Conservation (phyloP, 2,888 invertebrate genomes). For the Selenia dentaria region DNA sequence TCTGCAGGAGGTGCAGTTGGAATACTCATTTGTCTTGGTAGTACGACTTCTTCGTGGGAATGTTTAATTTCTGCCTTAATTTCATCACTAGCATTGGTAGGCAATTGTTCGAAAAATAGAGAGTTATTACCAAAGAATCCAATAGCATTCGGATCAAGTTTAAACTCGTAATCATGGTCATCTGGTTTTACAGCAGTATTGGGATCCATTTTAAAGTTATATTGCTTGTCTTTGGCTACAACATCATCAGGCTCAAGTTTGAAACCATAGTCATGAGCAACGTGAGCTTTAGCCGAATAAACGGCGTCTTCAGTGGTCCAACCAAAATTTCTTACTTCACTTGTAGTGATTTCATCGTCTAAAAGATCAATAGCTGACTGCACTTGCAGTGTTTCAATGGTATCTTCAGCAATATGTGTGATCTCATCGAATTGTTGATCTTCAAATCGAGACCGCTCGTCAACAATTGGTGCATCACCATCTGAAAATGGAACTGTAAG, state of each 20-base stretch:
- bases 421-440: slow-evolving; percentile 54
- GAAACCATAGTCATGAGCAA: slow-evolving; percentile 13
- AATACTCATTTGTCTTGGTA: slow-evolving; percentile 52
- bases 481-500: slow-evolving; percentile 60
- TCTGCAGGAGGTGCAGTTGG: slow-evolving; percentile 65
- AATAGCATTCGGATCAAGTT: slow-evolving; percentile 45
- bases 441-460: slow-evolving; percentile 41
- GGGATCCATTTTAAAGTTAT: background rate
- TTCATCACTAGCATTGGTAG: slow-evolving; percentile 65
- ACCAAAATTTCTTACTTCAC: slow-evolving; percentile 44
- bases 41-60: slow-evolving; percentile 51
- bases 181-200: slow-evolving; percentile 1
- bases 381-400: slow-evolving; percentile 62
- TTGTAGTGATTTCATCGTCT: slow-evolving; percentile 39
- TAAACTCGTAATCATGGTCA: slow-evolving; percentile 49
- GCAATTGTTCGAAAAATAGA: slow-evolving; percentile 56
- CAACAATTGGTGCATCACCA: slow-evolving; percentile 30
- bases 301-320: slow-evolving; percentile 49
- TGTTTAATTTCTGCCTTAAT: slow-evolving; percentile 62
- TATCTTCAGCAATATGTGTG: slow-evolving; percentile 64
- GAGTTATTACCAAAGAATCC: slow-evolving; percentile 57
- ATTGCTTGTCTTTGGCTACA: background rate
- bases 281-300: slow-evolving; percentile 8
- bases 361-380: slow-evolving; percentile 60
- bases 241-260: slow-evolving; percentile 3